Base-by-base conservation (phyloP, 2,113 vertebrate genomes). In the Tychaedon coryphoeus region DNA sequence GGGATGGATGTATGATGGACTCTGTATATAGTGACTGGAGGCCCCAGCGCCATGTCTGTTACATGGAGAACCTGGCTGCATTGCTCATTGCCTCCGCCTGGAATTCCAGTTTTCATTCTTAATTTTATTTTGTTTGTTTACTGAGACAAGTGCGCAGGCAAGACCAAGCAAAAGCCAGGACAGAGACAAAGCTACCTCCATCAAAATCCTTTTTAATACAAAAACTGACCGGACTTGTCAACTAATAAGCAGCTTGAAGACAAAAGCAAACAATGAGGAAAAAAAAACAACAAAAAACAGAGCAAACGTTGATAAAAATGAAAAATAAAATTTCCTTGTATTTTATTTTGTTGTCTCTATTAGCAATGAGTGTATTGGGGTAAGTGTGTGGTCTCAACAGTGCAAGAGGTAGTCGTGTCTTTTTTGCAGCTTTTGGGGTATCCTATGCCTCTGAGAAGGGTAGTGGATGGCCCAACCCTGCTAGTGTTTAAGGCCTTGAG, bases 171-270 rank as follows among this genome's bases (percentile, higher is more conserved):
- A 91, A 96, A 95, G 96, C 98, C 98, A 98, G 98, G 98, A 98
- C 85, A 94, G 96, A 98, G 97, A 98, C 98, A 98, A 98, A 98
- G 98, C 98, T 98, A 98, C 98, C 98, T 98, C 98, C 98, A 98
- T 98, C 98, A 94, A 97, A 97, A 98, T 98, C 98, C 98, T 98
- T 98, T 98, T 98, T 98, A 98, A 96, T 98, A 98, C 97, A 97
- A 96, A 98, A 98, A 98, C 98, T 98, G 98, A 98, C 98, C n/a
- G 97, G 98, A 98, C 97, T 97, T 96, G 97, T 98, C 97, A 97
- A 96, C 96, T 97, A 97, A 84, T 97, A 98, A 97, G 70, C 81
- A 97, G 93, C 93, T 95, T 91, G 75, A 95, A 92, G 71, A 86
- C 15, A 69, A 51, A 79, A 81, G 61, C 19, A 57, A 87, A 69